Evolutionary conservation across 2,888 invertebrate genomes (phyloP), one percentile per base, ranked within the genome.

Genomic region (Chrysomela aeneicollis): DNA sequence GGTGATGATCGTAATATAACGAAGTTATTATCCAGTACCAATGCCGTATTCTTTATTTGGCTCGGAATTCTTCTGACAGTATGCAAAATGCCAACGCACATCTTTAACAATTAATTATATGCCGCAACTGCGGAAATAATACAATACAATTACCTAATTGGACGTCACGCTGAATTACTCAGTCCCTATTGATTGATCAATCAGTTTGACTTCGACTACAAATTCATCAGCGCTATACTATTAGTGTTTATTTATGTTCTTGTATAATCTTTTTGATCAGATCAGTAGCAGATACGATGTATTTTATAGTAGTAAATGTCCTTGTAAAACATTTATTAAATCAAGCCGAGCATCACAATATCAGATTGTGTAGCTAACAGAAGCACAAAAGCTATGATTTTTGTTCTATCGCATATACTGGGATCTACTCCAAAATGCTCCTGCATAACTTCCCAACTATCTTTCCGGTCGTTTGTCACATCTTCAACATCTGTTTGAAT

Each of bases 71-170:
- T 10, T 42, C 15, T 42, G 15, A 42, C 42, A 42, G 4, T 42
- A 15, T n/a, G 42, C 42, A 42, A 42, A 42, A 42, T 42, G 42
- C 42, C 15, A 42, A 42, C 42, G 42, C 42, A 42, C 42, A 42
- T 42, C 42, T 42, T 6, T 4, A 15, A n/a, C n/a, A 42, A 42
- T 42, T 15, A 42, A 42, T 42, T 42, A n/a, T 15, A 15, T 15
- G 42, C 42, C 42, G 42, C 42, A 42, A 42, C 42, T 15, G 42
- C 42, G 42, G 42, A 42, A 42, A 42, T 42, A 42, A 42, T 42
- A n/a, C 42, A 42, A 10, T 12, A 42, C 6, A 15, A 42, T 42
- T 42, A 2, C 12, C 42, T 15, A 42, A 42, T 42, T 42, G 15
- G 2, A 15, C 42, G 42, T 42, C 42, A 42, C 42, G 42, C n/a